phyloP scores from a whole-genome alignment of 2,797 vertebrate genomes.

The Bovichtus diacanthus region DNA sequence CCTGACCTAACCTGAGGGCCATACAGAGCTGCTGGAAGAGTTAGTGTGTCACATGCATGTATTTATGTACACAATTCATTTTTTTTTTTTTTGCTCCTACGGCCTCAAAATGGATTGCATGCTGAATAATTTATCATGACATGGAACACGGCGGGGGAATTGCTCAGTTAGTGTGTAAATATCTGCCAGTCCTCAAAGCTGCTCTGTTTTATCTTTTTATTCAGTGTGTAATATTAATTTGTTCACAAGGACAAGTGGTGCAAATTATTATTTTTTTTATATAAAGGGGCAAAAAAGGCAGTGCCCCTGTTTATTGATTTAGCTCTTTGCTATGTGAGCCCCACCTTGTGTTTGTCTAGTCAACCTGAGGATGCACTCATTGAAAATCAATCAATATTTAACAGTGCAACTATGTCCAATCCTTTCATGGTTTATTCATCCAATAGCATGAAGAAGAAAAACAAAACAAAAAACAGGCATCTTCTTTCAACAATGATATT shows the following conservation, averaged over 20 bases:
- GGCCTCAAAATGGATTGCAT: conserved; percentile 66
- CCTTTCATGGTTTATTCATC: conserved; percentile 65
- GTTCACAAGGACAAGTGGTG: not conserved
- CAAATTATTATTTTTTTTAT: not conserved
- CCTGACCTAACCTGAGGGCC: conserved; percentile 47
- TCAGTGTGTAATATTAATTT: conserved; percentile 15
- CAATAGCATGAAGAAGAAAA: conserved; percentile 16
- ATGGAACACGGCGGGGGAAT: conserved; percentile 47
- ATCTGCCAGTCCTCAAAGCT: conserved; percentile 3
- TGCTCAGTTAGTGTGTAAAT: conserved; percentile 49
- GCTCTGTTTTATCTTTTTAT: conserved; percentile 26
- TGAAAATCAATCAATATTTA: conserved; percentile 72
- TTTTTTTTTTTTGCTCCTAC: conserved; percentile 34
- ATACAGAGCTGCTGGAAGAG: conserved; percentile 28
- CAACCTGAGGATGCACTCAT: conserved; percentile 42
- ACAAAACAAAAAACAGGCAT: conserved; percentile 30
- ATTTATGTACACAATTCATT: conserved; percentile 68
- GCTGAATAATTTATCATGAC: conserved; percentile 79
- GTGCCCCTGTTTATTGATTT: conserved; percentile 21
- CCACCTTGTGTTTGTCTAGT: conserved; percentile 32
- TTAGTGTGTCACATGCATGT: conserved; percentile 69
- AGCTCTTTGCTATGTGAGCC: conserved; percentile 10
- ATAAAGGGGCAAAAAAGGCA: conserved; percentile 1
- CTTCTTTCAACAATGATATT: not conserved
- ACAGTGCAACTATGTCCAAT: conserved; percentile 36